Evolutionary conservation across 1,140 invertebrate species (phyloP).

Genomic region (Oncopodura yosiiana): DNA sequence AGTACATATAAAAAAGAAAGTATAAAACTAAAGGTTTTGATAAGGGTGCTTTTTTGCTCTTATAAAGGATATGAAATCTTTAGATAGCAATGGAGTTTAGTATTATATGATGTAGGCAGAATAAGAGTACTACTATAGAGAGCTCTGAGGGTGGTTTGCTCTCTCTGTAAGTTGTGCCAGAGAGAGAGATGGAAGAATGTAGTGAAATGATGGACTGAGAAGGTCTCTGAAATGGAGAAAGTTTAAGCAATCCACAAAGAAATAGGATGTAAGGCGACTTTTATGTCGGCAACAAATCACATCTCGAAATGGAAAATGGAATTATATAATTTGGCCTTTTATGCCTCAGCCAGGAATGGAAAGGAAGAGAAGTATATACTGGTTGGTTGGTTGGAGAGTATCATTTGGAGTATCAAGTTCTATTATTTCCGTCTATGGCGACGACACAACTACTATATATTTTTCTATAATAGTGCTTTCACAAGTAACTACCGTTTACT

Average conservation of each 20-base stretch:
- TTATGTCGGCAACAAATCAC: constrained; percentile 36
- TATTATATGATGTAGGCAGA: too few relatives aligned
- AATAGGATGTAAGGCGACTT: constrained; percentile 36
- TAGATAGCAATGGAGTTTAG: too few relatives aligned
- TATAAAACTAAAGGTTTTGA: constrained; percentile 7
- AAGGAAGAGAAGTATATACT: constrained; percentile 30
- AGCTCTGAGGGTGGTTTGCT: too few relatives aligned
- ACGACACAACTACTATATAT: neutral
- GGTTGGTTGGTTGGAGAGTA: constrained; percentile 27
- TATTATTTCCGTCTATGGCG: constrained; percentile 31
- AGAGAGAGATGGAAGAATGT: constrained; percentile 23
- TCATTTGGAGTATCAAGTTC: constrained; percentile 30
- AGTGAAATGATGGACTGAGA: constrained; percentile 36
- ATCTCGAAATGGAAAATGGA: constrained; percentile 36
- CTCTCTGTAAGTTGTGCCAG: too few relatives aligned
- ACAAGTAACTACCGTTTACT: too few relatives aligned
- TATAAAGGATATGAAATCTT: too few relatives aligned
- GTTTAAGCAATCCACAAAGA: constrained; percentile 36
- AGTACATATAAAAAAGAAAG: too few relatives aligned
- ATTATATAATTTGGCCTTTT: constrained; percentile 36
- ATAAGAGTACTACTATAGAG: too few relatives aligned
- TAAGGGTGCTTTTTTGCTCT: too few relatives aligned
- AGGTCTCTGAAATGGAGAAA: constrained; percentile 34
- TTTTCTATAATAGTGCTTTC: too few relatives aligned
- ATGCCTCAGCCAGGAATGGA: too few relatives aligned